Evolutionary conservation across 2,888 invertebrate genomes (phyloP).

Genomic region (Tipula vernalis): DNA sequence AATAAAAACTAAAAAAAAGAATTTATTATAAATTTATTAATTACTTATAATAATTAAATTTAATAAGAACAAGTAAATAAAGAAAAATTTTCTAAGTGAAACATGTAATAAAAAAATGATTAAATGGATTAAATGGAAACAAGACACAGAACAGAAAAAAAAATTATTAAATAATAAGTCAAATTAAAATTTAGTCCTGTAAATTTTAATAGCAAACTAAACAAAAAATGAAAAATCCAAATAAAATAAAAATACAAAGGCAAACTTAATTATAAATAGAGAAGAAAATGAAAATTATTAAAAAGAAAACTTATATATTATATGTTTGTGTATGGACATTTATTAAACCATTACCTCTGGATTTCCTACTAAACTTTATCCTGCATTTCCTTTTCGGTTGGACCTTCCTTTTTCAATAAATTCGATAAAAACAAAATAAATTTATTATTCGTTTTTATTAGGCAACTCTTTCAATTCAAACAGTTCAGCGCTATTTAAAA

Average conservation of each 20-base stretch:
- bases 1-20: background rate
- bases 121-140: no score
- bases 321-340: background rate
- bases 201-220: background rate
- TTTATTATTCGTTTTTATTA: no score
- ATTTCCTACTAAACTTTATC: background rate
- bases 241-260: background rate
- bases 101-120: background rate
- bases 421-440: no score
- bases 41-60: background rate
- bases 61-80: background rate
- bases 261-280: background rate
- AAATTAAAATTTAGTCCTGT: background rate
- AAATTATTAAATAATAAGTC: background rate
- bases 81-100: background rate
- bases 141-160: background rate
- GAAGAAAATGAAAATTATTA: background rate
- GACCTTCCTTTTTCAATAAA: no score
- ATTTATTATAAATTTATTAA: background rate
- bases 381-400: background rate
- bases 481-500: no score
- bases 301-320: background rate
- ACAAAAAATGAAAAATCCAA: background rate
- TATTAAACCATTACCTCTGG: background rate
- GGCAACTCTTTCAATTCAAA: no score